Base-by-base conservation (phyloP, 1,140 invertebrate species). In the Paracyclopina nana region DNA sequence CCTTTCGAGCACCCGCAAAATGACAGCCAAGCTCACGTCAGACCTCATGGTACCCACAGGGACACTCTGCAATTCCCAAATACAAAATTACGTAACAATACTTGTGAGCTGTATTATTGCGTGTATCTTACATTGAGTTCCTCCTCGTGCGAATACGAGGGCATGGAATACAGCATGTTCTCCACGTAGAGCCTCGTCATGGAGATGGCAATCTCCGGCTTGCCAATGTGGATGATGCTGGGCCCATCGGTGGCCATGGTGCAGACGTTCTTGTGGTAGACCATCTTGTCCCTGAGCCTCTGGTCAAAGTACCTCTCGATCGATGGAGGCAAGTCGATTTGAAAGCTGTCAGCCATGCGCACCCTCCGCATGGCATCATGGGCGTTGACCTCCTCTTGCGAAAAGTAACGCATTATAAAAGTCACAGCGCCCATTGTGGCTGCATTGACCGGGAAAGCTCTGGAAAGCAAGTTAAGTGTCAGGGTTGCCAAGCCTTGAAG, bases 391-490 rank as follows among this genome's bases (percentile, higher is more conserved):
- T 48, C 45, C 4, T 48, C 45, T n/a, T n/a, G n/a, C n/a, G n/a
- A n/a, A n/a, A n/a, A n/a, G n/a, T n/a, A n/a, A n/a, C 69, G 59
- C 54, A 79, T 65, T 0, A 72, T 73, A 77, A 80, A 84, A 4
- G 77, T 77, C 12, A 91, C 82, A 3, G 82, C 80, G 2, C 78
- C 71, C 60, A 92, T 91, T 27, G 82, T 87, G 1, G 80, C 81
- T 0, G 84, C 87, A 59, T 92, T 94, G n/a, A 79, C 80, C 0
- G 87, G 83, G 64, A 92, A 91, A 0, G 87, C 83, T 11, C 45
- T 38, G 9, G 34, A 38, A 38, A 2, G 20, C 14, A 20, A 8
- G 34, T 4, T 20, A 38, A 38, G n/a, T 16, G 4, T 38, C 14
- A 31, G 8, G 34, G 20, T 38, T 9, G 4, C 14, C 2, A 8